phyloP scores from a whole-genome alignment of 1,140 invertebrate species.

The Pseudachorutes palmiensis region DNA sequence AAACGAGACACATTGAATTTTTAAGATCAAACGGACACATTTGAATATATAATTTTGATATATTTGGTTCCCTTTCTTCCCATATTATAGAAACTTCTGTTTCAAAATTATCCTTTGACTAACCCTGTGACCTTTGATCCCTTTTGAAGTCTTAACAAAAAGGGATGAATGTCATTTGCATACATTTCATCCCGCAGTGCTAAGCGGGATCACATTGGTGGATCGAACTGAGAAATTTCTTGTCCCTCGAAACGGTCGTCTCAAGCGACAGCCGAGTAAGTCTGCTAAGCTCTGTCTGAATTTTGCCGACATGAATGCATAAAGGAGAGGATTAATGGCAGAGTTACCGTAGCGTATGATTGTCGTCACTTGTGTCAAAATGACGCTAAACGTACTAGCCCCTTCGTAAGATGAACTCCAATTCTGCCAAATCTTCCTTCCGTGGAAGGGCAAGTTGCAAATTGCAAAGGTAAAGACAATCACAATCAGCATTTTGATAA shows the following conservation, averaged over 20 bases:
- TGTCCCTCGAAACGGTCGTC: constrained; percentile 19
- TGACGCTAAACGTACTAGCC: constrained; percentile 57
- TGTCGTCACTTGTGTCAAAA: constrained; percentile 72
- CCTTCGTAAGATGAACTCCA: constrained; percentile 57
- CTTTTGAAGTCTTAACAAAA: no score
- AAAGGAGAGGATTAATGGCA: constrained; percentile 72
- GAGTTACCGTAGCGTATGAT: constrained; percentile 76
- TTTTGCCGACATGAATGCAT: constrained; percentile 68
- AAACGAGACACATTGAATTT: no score
- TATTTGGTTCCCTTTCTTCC: no score
- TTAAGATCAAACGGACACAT: no score
- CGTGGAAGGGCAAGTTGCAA: constrained; percentile 76
- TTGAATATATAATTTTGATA: no score
- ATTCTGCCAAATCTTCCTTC: constrained; percentile 69
- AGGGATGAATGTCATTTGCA: no score
- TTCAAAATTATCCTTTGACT: no score
- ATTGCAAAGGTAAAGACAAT: constrained; percentile 72
- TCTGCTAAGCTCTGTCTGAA: constrained; percentile 42
- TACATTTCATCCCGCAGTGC: constrained; percentile 21
- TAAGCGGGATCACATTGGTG: constrained; percentile 26
- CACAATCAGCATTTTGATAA: constrained; percentile 65
- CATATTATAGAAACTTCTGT: no score
- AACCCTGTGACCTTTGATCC: no score
- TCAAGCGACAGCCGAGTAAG: constrained; percentile 26
- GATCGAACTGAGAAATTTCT: constrained; percentile 25